Conservation (phyloP, 2,888 invertebrate genomes). For the Phoenoteleia sp. region DNA sequence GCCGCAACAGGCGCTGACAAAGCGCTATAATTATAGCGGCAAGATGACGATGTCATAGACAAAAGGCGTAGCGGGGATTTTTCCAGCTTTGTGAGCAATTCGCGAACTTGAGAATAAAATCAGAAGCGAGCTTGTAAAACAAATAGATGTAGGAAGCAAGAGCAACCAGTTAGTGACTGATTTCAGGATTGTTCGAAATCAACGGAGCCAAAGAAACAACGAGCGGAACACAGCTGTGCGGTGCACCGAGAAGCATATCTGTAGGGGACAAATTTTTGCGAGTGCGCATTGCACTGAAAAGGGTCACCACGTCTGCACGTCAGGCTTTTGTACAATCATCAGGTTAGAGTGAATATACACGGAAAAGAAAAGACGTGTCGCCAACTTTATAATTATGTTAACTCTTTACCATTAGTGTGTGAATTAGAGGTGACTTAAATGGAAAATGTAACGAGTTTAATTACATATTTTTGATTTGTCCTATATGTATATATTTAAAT, state of each 20-base stretch:
- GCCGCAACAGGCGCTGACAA: constrained; percentile 28
- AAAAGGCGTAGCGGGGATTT: constrained; percentile 71
- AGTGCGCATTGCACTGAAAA: constrained; percentile 67
- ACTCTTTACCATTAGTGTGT: too few species aligned
- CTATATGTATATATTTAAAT: too few species aligned
- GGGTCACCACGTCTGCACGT: constrained; percentile 58
- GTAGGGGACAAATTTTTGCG: constrained; percentile 64
- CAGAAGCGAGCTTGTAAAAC: constrained; percentile 64
- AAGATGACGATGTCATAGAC: constrained; percentile 44
- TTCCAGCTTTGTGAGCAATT: constrained; percentile 70
- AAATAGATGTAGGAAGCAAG: constrained; percentile 52
- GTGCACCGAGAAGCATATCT: constrained; percentile 56
- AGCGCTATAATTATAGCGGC: constrained; percentile 47
- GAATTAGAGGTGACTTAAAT: too few species aligned
- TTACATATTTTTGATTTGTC: too few species aligned
- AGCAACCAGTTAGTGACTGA: constrained; percentile 65
- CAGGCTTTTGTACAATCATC: constrained; percentile 32
- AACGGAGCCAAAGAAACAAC: constrained; percentile 75
- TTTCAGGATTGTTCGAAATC: constrained; percentile 77
- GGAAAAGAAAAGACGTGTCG: neutral
- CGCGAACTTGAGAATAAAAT: constrained; percentile 51
- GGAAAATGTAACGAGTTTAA: too few species aligned
- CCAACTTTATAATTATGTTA: neutral
- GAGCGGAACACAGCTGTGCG: constrained; percentile 65
- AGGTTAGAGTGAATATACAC: constrained; percentile 13